These are phyloP conservation scores for Campoplex nolae DNA, from an alignment of 2,888 invertebrate species.

Conservation along the genomic window DNA sequence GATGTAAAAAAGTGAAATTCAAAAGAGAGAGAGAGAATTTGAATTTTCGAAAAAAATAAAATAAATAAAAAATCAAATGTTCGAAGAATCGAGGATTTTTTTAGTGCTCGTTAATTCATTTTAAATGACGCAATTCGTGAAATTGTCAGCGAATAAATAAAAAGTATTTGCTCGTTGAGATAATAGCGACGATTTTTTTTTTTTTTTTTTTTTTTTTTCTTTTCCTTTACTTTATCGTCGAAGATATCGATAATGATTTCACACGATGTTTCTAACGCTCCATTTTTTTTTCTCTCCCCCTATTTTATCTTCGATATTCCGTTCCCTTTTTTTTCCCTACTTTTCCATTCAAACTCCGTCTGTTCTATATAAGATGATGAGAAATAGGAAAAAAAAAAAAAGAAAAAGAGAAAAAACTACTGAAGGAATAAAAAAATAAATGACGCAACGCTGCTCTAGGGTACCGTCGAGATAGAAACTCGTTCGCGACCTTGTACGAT, in stretches of 20 bases:
- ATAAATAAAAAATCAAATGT: too few relatives aligned
- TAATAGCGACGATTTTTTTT: not conserved
- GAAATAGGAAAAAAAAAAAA: slow-evolving; percentile 12
- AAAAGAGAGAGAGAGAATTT: too few relatives aligned
- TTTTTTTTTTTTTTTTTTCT: not conserved
- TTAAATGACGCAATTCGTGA: not conserved
- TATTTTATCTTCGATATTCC: not conserved
- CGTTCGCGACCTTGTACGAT: slow-evolving; percentile 79
- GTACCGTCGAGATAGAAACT: slow-evolving; percentile 61
- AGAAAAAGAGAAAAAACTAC: not conserved
- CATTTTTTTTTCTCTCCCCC: not conserved
- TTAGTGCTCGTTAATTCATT: not conserved
- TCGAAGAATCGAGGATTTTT: not conserved
- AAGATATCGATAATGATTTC: slow-evolving; percentile 52
- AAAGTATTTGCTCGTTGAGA: not conserved
- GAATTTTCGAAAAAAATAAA: too few relatives aligned
- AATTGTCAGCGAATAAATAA: not conserved
- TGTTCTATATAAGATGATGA: slow-evolving; percentile 23
- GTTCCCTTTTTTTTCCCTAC: not conserved
- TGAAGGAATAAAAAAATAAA: not conserved
- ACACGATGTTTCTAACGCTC: not conserved
- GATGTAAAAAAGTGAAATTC: not conserved
- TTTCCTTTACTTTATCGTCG: not conserved
- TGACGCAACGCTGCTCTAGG: slow-evolving; percentile 55
- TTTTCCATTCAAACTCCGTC: slow-evolving; percentile 6